Percentiles rank a stretch among this genome's conserved stretches.
These are phyloP conservation scores for Argyresthia albistria DNA, from an alignment of 2,888 invertebrate species.

Conservation along the genomic window DNA sequence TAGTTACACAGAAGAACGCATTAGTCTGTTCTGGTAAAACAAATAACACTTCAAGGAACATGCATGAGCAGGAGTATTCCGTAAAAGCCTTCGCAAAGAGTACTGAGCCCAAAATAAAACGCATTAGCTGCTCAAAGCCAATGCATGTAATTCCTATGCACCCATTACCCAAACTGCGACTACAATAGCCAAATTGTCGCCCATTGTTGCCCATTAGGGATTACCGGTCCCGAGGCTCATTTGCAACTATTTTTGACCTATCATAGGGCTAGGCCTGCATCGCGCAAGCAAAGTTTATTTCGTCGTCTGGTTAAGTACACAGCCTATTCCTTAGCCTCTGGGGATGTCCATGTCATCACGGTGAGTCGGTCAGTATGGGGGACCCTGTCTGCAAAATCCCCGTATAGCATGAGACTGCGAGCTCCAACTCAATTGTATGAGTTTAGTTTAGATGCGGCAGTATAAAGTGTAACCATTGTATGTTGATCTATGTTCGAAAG, in stretches of 20 bases:
- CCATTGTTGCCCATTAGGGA: neutral
- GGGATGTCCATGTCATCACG: conserved; percentile 3
- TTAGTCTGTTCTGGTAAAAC: too few species aligned
- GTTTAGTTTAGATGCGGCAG: neutral
- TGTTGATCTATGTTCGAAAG: neutral
- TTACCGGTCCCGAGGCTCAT: neutral
- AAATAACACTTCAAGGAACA: too few species aligned
- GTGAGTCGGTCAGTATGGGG: neutral
- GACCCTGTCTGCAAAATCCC: neutral
- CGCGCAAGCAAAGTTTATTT: neutral
- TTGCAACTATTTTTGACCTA: neutral
- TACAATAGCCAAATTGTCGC: too few species aligned
- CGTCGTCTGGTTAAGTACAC: neutral
- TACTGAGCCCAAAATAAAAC: too few species aligned
- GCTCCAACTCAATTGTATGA: neutral
- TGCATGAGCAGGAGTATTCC: too few species aligned
- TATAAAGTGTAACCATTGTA: neutral
- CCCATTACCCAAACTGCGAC: too few species aligned
- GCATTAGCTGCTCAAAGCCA: too few species aligned
- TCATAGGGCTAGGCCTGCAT: neutral
- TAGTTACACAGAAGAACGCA: too few species aligned
- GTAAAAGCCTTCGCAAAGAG: too few species aligned
- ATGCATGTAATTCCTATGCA: too few species aligned
- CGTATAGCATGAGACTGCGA: neutral
- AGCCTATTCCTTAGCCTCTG: neutral